Percentiles rank a stretch among this genome's conserved stretches.
Evolutionary conservation across 1,140 invertebrate species (phyloP).

Genomic region (Heliothis subflexa): DNA sequence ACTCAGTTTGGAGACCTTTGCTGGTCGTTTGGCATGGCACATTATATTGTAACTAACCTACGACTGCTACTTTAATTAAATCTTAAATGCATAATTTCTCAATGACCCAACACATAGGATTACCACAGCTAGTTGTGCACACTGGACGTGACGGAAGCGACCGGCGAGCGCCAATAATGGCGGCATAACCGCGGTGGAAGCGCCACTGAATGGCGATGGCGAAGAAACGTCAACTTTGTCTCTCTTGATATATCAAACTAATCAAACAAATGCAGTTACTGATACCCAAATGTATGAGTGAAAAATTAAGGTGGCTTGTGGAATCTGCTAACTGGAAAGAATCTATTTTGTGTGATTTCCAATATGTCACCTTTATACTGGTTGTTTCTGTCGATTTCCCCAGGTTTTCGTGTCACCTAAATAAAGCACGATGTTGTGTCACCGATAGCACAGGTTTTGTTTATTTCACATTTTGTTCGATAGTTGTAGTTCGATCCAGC

Average conservation of each 20-base stretch:
- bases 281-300: not conserved
- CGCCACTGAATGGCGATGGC: constrained; percentile 22
- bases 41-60: no score
- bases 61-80: not conserved
- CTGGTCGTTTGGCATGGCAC: no score
- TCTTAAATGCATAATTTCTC: not conserved
- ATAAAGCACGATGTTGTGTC: no score
- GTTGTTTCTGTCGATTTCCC: no score
- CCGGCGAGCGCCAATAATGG: constrained; percentile 40
- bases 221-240: constrained; percentile 7
- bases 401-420: no score
- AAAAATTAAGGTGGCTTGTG: not conserved
- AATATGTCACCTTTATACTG: no score
- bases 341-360: no score
- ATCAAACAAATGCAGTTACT: not conserved
- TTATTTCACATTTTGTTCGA: no score
- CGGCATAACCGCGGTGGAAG: constrained; percentile 38
- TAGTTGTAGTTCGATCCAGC: no score
- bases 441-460: no score
- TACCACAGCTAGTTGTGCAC: constrained; percentile 18
- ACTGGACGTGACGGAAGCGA: constrained; percentile 45
- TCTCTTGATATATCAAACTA: not conserved
- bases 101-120: constrained; percentile 15
- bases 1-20: no score
- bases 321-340: no score